Evolutionary conservation across 1,140 invertebrate genomes (phyloP).

Genomic region (Reticulitermes speratus): DNA sequence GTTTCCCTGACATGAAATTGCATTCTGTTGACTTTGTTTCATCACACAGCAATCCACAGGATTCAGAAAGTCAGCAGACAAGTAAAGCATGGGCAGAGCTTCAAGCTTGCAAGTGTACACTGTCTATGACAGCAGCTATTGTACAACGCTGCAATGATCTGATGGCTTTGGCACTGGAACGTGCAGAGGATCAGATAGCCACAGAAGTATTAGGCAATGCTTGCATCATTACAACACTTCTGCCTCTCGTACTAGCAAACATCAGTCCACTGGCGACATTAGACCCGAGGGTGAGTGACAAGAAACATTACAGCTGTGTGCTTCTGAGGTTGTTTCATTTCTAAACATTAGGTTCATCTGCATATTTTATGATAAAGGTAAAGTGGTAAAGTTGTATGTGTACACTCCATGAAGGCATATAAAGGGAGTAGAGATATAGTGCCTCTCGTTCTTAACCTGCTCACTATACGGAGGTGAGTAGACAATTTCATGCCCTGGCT

Average conservation of each 20-base stretch:
- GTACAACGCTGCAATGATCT: conserved; percentile 71
- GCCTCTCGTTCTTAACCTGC: too few relatives aligned
- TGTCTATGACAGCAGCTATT: conserved; percentile 70
- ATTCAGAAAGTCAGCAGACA: conserved; percentile 63
- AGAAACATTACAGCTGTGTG: too few relatives aligned
- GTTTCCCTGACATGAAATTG: too few relatives aligned
- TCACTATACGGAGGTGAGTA: too few relatives aligned
- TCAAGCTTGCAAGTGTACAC: conserved; percentile 69
- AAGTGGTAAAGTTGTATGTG: too few relatives aligned
- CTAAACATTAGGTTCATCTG: too few relatives aligned
- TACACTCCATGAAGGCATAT: too few relatives aligned
- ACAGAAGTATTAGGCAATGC: conserved; percentile 57
- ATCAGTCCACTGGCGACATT: conserved; percentile 77
- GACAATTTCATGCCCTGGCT: too few relatives aligned
- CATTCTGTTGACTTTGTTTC: too few relatives aligned
- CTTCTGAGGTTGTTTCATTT: too few relatives aligned
- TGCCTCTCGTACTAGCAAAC: conserved; percentile 78
- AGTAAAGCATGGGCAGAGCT: conserved; percentile 66
- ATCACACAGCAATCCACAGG: conserved; percentile 58
- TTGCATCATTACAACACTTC: conserved; percentile 69
- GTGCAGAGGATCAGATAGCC: conserved; percentile 53
- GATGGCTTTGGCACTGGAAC: conserved; percentile 67
- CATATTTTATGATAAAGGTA: too few relatives aligned
- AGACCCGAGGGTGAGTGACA: conserved; percentile 69
- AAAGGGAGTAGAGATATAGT: too few relatives aligned